Base-by-base conservation (phyloP, 1,140 invertebrate genomes). In the Ericerus pela region DNA sequence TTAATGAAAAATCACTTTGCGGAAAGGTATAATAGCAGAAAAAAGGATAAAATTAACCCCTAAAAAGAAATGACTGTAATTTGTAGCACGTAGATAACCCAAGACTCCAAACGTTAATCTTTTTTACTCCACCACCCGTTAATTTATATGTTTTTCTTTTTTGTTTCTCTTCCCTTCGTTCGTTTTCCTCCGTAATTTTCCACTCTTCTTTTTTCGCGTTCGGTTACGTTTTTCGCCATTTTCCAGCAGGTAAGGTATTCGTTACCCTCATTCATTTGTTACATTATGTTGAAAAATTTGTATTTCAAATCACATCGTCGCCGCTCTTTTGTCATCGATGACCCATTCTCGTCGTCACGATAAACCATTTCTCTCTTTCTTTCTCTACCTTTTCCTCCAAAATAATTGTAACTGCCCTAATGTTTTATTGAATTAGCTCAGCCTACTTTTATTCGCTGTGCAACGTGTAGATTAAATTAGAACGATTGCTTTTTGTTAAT, bases 11-110 rank as follows among this genome's bases (percentile, higher is more conserved):
- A 47, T 47, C 41, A 47, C 41, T 47, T 47, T 47, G 41, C 26
- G 41, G 41, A 47, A 47, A 47, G 41, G 41, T 47, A 47, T 47
- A 47, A 47, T 47, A 47, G 41, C 41, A 24, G 6, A 47, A 47
- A 41, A 47, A 47, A 47, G 41, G 41, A 47, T 47, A 47, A 47
- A 47, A 47, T 47, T 47, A 47, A 47, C 41, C 41, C 41, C 41
- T 47, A 47, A 47, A 41, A 47, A 47, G 41, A 24, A 47, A 47
- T 47, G 41, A 24, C 41, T 47, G 26, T 47, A 47, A 47, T 47
- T 47, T 47, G 41, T 47, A 47, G 41, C 16, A 47, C 41, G 41
- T 47, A 47, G 41, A 47, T 47, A 24, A 47, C 41, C 41, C 10
- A 47, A 47, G 20, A 24, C 20, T 10, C 20, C 20, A 24, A 47